Evolutionary conservation across 2,888 invertebrate genomes (phyloP).

Genomic region (Drosophila seclusa): DNA sequence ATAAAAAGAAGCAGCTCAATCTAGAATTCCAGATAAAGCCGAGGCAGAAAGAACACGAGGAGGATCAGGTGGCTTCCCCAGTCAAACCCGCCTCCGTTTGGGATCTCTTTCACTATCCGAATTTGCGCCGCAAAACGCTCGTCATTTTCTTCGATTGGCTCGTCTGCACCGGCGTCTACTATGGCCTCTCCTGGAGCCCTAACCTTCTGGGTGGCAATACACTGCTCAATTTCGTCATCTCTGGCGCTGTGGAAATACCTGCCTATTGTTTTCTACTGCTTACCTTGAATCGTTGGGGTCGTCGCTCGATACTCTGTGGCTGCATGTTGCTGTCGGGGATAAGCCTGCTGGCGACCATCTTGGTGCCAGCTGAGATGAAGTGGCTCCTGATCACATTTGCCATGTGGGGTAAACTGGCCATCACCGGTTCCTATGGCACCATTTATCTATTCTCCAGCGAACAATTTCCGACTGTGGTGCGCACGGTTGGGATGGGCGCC

Average conservation of each 20-base stretch:
- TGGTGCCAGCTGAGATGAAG: constrained; percentile 86
- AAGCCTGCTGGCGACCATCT: constrained; percentile 87
- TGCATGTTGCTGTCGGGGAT: constrained; percentile 89
- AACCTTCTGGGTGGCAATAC: constrained; percentile 90
- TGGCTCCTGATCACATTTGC: constrained; percentile 87
- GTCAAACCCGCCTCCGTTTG: constrained; percentile 85
- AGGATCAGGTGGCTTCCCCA: neutral
- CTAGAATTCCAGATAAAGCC: neutral
- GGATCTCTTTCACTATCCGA: constrained; percentile 88
- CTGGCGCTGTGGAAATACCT: constrained; percentile 91
- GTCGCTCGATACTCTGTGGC: constrained; percentile 89
- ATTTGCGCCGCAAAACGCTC: constrained; percentile 88
- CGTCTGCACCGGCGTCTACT: constrained; percentile 91
- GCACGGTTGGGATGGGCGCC: constrained; percentile 94
- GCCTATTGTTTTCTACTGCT: constrained; percentile 89
- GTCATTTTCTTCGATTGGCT: constrained; percentile 92
- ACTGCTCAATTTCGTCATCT: constrained; percentile 90
- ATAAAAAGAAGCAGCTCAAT: neutral
- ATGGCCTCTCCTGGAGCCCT: constrained; percentile 91
- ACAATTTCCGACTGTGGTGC: constrained; percentile 90
- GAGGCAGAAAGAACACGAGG: neutral
- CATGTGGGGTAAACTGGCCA: constrained; percentile 90
- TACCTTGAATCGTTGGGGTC: constrained; percentile 89
- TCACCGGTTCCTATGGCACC: constrained; percentile 90
- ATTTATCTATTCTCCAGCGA: constrained; percentile 91